Base-by-base conservation (phyloP, 2,888 invertebrate species). In the Sceliomorpha sp. region DNA sequence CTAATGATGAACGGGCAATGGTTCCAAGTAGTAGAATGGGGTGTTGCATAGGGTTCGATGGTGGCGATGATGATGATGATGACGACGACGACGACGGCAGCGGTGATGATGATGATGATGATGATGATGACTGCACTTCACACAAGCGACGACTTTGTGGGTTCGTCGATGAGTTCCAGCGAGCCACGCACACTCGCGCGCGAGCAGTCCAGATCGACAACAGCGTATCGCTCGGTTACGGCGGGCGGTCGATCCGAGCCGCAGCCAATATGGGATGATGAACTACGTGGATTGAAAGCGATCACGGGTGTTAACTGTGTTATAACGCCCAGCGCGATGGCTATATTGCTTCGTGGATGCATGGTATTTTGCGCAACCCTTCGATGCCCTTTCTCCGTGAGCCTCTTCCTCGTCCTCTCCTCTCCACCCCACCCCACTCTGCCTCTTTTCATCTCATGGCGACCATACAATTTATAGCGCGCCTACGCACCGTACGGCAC, bases 271-370 rank as follows among this genome's bases (percentile, higher is more conserved):
- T 70, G 75, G 72, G 72, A 84, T 85, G 87, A 87, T 87, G 86
- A 86, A 87, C 86, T 84, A 77, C 82, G 80, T 73, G 86, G 83
- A 87, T 86, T 84, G 84, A 86, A 87, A 87, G 81, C 84, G 86
- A 87, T 87, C 86, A 80, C 75, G 80, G 82, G 83, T 85, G 87
- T 87, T 87, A 87, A 86, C 86, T 81, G 81, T 77, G 84, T 86
- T 87, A 86, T 82, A 82, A 83, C 81, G 76, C 75, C 73, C 70
- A 48, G 48, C 37, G 66, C 29, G 37, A 51, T 70, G 69, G 68
- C 75, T 79, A 79, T 82, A 81, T 83, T 76, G 79, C 77, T 39
- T 10, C 26, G 60, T 37, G 67, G 73, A 68, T 62, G 72, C 67
- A 72, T 70, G 77, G 77, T 73, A 80, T 81, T 81, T 75, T 69